Percentiles rank a stretch among this genome's conserved stretches.
phyloP scores from a whole-genome alignment of 2,113 vertebrate genomes.

The Baryphthengus martii region DNA sequence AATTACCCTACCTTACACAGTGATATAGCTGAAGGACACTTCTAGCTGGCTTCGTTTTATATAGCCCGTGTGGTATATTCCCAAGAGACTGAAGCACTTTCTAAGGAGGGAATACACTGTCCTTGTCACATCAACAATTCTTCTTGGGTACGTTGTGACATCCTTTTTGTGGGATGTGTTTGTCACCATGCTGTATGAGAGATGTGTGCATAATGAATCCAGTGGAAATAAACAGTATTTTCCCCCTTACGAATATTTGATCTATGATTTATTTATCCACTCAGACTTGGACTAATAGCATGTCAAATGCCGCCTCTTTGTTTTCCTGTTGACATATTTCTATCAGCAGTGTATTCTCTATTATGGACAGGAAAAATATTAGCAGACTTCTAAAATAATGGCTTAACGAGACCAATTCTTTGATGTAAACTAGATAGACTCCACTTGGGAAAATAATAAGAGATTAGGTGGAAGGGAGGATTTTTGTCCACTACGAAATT shows the following conservation, averaged over 20 bases:
- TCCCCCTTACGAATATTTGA: slow-evolving; percentile 35
- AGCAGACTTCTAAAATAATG: slow-evolving; percentile 58
- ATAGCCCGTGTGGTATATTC: neutral
- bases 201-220: slow-evolving; percentile 40
- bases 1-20: neutral
- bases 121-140: neutral
- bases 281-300: slow-evolving; percentile 40
- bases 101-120: slow-evolving; percentile 13
- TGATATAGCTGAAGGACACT: neutral
- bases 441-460: slow-evolving; percentile 20
- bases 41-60: neutral
- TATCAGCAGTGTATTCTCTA: slow-evolving; percentile 57
- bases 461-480: neutral
- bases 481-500: slow-evolving; percentile 40
- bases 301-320: slow-evolving; percentile 61
- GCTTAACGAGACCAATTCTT: slow-evolving; percentile 21
- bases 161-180: slow-evolving; percentile 3
- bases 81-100: neutral
- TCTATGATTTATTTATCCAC: slow-evolving; percentile 56
- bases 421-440: slow-evolving; percentile 58
- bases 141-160: neutral
- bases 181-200: neutral
- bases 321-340: slow-evolving; percentile 67
- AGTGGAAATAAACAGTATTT: slow-evolving; percentile 53
- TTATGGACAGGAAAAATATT: slow-evolving; percentile 49